phyloP scores from a whole-genome alignment of 1,140 invertebrate genomes.

The Drosophila auraria region DNA sequence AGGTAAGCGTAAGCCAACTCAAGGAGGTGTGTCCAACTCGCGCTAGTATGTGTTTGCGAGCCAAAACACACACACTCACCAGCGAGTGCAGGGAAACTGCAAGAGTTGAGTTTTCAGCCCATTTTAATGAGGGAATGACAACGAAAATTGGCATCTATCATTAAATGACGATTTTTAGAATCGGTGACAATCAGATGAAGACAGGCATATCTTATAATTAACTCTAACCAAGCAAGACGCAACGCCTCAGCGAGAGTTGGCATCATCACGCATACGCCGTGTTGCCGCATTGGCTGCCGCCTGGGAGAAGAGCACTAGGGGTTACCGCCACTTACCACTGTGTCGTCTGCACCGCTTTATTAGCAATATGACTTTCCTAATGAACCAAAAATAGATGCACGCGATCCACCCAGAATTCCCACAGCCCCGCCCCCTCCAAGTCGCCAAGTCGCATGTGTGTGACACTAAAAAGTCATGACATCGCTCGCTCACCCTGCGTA shows the following conservation, averaged over 20 bases:
- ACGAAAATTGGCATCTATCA: constrained; percentile 75
- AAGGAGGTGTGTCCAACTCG: constrained; percentile 77
- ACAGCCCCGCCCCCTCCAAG: constrained; percentile 61
- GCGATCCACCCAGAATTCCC: constrained; percentile 59
- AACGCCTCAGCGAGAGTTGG: constrained; percentile 72
- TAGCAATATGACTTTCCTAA: constrained; percentile 83
- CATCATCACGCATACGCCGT: constrained; percentile 56
- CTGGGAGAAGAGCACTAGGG: constrained; percentile 37
- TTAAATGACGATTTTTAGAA: constrained; percentile 77
- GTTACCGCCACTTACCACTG: constrained; percentile 16
- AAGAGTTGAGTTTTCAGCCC: constrained; percentile 27
- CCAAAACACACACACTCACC: constrained; percentile 17
- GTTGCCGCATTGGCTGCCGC: constrained; percentile 35
- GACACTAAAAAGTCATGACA: constrained; percentile 84
- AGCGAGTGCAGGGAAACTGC: constrained; percentile 4
- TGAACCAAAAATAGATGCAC: constrained; percentile 83
- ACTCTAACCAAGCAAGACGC: constrained; percentile 80
- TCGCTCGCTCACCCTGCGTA: constrained; percentile 79
- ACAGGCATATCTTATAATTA: constrained; percentile 82
- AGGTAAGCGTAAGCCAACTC: constrained; percentile 62
- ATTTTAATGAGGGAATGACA: constrained; percentile 78
- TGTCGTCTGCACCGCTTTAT: constrained; percentile 65
- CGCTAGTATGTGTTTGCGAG: constrained; percentile 18
- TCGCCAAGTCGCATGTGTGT: constrained; percentile 48
- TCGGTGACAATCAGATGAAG: constrained; percentile 80